phyloP scores from a whole-genome alignment of 2,797 vertebrate genomes.

The Centroberyx gerrardi region DNA sequence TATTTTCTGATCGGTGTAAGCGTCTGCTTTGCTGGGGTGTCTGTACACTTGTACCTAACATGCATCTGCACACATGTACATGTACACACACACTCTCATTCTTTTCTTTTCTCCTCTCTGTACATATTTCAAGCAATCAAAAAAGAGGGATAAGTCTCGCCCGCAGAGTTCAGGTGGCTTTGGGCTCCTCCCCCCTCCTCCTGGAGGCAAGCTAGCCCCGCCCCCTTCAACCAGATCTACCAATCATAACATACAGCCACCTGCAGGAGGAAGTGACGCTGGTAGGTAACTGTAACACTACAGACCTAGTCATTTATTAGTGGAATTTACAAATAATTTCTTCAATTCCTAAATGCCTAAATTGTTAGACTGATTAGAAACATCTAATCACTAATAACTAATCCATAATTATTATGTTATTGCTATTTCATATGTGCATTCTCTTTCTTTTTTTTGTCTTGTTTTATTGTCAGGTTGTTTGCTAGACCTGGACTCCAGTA shows the following conservation, averaged over 20 bases:
- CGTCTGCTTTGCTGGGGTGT: background rate
- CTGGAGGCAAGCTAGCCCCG: slow-evolving; percentile 89
- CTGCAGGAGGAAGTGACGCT: slow-evolving; percentile 70
- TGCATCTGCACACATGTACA: background rate
- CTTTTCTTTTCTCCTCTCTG: background rate
- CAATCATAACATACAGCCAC: slow-evolving; percentile 79
- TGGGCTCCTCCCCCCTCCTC: slow-evolving; percentile 93
- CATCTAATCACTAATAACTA: background rate
- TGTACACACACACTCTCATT: background rate
- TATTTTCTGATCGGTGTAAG: background rate
- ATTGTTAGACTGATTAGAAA: background rate
- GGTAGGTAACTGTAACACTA: slow-evolving; percentile 62
- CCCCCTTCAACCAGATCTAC: slow-evolving; percentile 81
- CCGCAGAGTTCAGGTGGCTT: slow-evolving; percentile 88
- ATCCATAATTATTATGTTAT: background rate
- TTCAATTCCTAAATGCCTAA: background rate
- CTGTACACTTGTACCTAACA: background rate
- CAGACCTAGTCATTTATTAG: background rate
- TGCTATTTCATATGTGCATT: background rate
- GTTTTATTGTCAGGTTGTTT: slow-evolving; percentile 84
- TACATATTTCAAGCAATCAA: slow-evolving; percentile 87
- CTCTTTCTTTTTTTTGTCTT: background rate
- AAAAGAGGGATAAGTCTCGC: slow-evolving; percentile 91
- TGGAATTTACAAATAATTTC: background rate
- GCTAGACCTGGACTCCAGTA: slow-evolving; percentile 90